These are phyloP conservation scores for Astropecten irregularis DNA, from an alignment of 53 echinoderm and acorn worm genomes.

Conservation along the genomic window DNA sequence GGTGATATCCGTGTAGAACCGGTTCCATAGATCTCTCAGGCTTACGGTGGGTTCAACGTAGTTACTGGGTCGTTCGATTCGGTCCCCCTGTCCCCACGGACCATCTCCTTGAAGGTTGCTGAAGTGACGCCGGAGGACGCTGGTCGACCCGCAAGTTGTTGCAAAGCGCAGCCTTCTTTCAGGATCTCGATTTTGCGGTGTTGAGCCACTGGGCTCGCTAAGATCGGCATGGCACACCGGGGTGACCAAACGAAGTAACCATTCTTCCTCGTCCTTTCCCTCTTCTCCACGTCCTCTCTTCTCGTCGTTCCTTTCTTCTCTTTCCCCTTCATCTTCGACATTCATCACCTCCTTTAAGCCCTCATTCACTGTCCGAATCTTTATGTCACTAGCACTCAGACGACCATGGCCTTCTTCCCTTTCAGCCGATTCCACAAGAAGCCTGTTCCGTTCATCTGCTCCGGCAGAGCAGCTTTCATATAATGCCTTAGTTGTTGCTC, in stretches of 20 bases:
- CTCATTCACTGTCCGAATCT: too few relatives aligned
- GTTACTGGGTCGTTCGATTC: constrained; percentile 19
- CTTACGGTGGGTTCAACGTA: constrained; percentile 21
- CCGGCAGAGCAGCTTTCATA: not conserved
- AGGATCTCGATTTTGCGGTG: not conserved
- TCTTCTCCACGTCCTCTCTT: not conserved
- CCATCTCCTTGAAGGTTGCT: not conserved
- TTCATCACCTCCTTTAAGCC: too few relatives aligned
- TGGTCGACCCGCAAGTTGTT: not conserved
- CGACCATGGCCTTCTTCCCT: too few relatives aligned
- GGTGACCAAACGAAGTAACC: not conserved
- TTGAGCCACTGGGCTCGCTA: not conserved
- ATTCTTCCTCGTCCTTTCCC: not conserved
- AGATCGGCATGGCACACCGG: not conserved
- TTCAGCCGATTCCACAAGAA: too few relatives aligned
- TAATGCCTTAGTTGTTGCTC: not conserved
- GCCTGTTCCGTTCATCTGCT: too few relatives aligned
- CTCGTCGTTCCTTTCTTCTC: too few relatives aligned
- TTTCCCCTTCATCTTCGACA: too few relatives aligned
- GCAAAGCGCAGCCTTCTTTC: not conserved
- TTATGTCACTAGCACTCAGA: too few relatives aligned
- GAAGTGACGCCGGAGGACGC: not conserved
- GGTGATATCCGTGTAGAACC: constrained; percentile 34
- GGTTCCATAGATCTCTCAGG: constrained; percentile 1
- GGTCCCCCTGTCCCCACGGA: constrained; percentile 18